These are phyloP conservation scores for Acrocyrtus sp. DNA, from an alignment of 2,888 invertebrate species.

Conservation along the genomic window DNA sequence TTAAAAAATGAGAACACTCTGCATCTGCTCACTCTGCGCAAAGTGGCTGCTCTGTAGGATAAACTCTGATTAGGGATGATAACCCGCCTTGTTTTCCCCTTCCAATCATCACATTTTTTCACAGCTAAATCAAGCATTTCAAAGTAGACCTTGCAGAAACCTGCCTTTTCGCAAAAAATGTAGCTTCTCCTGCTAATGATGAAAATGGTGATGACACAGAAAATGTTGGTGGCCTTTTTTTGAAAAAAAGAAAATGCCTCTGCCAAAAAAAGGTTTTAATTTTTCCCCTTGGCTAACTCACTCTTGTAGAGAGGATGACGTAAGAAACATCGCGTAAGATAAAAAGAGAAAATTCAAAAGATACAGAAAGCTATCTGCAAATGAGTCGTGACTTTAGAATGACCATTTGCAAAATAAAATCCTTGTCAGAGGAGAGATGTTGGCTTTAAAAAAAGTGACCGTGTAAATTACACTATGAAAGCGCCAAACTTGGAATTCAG, in stretches of 20 bases:
- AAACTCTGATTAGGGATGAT: background rate
- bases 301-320: background rate
- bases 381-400: slow-evolving; percentile 41
- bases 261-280: background rate
- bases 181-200: background rate
- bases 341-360: too few species aligned
- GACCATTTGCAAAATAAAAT: too few species aligned
- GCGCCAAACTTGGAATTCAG: too few species aligned
- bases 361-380: too few species aligned
- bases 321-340: too few species aligned
- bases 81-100: background rate
- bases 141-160: background rate
- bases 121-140: slow-evolving; percentile 8
- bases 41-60: background rate
- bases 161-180: slow-evolving; percentile 1
- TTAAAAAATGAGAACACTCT: background rate
- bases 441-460: too few species aligned
- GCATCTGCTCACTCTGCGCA: background rate
- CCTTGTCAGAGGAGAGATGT: too few species aligned
- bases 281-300: background rate
- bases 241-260: slow-evolving; percentile 6
- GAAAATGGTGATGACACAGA: slow-evolving; percentile 23
- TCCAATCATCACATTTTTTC: background rate
- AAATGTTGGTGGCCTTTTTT: slow-evolving; percentile 42
- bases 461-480: too few species aligned